Base-by-base conservation (phyloP, 2,888 invertebrate species). In the Amphipyra berbera region DNA sequence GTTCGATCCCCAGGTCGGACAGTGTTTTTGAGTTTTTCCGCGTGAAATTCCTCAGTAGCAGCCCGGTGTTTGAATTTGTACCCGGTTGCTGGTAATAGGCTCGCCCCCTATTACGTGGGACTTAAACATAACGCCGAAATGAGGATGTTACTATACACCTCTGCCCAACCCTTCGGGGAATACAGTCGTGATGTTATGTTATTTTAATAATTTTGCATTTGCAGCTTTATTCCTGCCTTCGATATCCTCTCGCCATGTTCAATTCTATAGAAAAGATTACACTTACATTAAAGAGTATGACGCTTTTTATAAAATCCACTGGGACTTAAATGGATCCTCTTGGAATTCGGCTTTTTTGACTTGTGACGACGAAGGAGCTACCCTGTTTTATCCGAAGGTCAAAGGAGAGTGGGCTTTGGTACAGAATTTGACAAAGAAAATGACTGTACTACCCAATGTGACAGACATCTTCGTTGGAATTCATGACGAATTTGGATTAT, bases 241-340 rank as follows among this genome's bases (percentile, higher is more conserved):
- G 0, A 70, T 58, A 21, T 52, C 73, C 1, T 60, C 79, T 3
- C 78, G 78, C 14, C 73, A 67, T 42, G 75, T 73, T 0, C 78
- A 77, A 12, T 88, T 88, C 56, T 88, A 79, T 33, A 69, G 89
- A 15, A 82, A 82, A 45, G 89, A 89, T 48, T 89, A 88, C 47
- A 82, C 75, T 0, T 89, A 85, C 47, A 33, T 83, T 5, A 71
- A 82, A 2, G 73, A 85, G 21, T 85, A 73, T 21, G 83, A 89
- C 41, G 87, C 87, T 0, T 87, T 82, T 52, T 89, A 89, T 53
- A 88, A 89, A 65, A 35, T 88, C 1, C 88, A 88, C 37, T 83
- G 76, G 79, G 83, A 81, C 37, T 1, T 30, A 0, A 67, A 62
- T 1, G 84, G 78, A 0, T 14, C 41, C 0, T 60, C 75, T 3